Evolutionary conservation across 2,888 invertebrate genomes (phyloP), one percentile per base, ranked within the genome.

Genomic region (Scotopteryx bipunctaria): DNA sequence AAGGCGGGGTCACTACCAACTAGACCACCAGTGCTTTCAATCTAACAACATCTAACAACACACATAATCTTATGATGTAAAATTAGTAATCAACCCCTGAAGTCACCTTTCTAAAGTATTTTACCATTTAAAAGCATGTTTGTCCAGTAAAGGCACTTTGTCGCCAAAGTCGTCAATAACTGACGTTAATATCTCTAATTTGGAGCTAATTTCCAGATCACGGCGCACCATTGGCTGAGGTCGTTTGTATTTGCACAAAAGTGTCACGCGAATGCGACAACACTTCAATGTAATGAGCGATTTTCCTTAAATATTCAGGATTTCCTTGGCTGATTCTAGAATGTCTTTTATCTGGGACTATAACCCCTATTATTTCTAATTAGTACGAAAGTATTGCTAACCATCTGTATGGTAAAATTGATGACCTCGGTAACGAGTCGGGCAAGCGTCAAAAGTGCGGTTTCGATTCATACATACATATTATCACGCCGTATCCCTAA

Each of bases 141-240:
- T 31, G 29, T 14, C 3, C 25, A 16, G 13, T 14, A 31, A 45
- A 40, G 11, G 31, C 6, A 36, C 29, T 37, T 15, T 43, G 42
- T 42, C 42, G 55, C 33, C 55, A 53, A 42, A 41, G 55, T 8
- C 42, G 11, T 13, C 40, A 33, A 33, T 32, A 33, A 37, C 42
- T 63, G 63, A 67, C 64, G 69, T 66, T 62, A 71, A 74, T 76
- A 76, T 64, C 62, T 71, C 73, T 82, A 82, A 85, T 85, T 78
- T 75, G 58, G 65, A 59, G 66, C 81, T 85, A 86, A 86, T 81
- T 80, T 72, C 64, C 56, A 61, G 60, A 72, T 77, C 85, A 86
- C 85, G 85, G 73, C n/a, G 13, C 6, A 16, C 57, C 55, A 57
- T 72, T 65, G 57, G 52, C 63, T 55, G 66, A 64, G 68, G 67